A percentile compares a stretch with the other conserved stretches of the same genome.
Conservation (phyloP, 2,888 invertebrate genomes). For the Endomychus coccineus region DNA sequence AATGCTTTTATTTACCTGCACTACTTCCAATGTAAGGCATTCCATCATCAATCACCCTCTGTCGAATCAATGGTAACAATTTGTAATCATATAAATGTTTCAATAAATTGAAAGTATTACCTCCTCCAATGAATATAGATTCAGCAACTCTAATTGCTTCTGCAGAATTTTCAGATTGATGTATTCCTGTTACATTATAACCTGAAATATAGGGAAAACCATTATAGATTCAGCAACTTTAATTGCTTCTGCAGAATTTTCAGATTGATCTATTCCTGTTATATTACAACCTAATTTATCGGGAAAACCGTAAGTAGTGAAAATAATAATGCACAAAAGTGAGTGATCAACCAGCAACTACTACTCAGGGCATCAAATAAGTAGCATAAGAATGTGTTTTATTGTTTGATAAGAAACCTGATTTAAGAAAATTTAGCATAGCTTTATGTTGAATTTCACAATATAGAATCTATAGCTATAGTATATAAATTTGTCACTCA, state of each 20-base stretch:
- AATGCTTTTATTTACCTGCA: conserved; percentile 57
- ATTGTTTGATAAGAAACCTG: too few species aligned
- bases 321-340: too few species aligned
- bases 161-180: conserved; percentile 50
- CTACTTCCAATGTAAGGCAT: conserved; percentile 70
- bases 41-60: conserved; percentile 55
- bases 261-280: conserved; percentile 56
- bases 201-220: conserved; percentile 39
- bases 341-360: too few species aligned
- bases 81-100: conserved; percentile 62
- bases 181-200: conserved; percentile 58
- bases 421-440: too few species aligned
- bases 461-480: too few species aligned
- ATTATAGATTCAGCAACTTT: conserved; percentile 54
- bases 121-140: conserved; percentile 72
- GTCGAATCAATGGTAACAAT: conserved; percentile 55
- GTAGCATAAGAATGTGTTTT: too few species aligned
- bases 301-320: too few species aligned
- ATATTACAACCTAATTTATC: conserved; percentile 48
- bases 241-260: conserved; percentile 52
- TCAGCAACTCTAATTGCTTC: conserved; percentile 54
- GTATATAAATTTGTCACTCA: too few species aligned
- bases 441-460: too few species aligned
- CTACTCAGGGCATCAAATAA: too few species aligned
- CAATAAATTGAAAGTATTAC: conserved; percentile 70